Evolutionary conservation across 2,797 vertebrate genomes (phyloP).

Genomic region (Simalia tracyae): DNA sequence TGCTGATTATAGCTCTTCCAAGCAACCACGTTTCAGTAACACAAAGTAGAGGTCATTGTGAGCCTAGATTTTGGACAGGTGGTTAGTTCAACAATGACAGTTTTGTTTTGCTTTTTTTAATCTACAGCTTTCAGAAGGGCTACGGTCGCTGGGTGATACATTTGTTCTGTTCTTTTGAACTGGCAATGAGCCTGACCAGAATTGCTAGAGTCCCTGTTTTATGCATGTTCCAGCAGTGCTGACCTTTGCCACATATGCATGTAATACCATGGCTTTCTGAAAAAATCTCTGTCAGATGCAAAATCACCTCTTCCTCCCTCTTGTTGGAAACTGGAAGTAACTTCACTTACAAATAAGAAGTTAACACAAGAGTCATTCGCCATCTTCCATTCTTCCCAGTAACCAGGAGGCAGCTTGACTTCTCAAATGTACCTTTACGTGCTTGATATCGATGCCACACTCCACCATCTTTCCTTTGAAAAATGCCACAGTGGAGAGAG

Average conservation of each 20-base stretch:
- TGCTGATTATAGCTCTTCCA: not conserved
- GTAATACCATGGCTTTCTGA: not conserved
- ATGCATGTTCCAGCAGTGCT: not conserved
- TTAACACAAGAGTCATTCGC: not conserved
- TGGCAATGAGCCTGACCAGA: not conserved
- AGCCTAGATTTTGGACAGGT: not conserved
- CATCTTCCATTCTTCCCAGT: not conserved
- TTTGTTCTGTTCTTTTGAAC: not conserved
- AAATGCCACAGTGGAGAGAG: not conserved
- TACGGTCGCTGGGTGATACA: not conserved
- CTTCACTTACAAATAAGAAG: not conserved
- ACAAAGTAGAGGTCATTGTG: not conserved
- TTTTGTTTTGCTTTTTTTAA: not conserved
- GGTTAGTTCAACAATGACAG: not conserved
- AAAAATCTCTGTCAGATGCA: not conserved
- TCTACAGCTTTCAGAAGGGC: not conserved
- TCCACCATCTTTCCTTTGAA: conserved; percentile 16
- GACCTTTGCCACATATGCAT: not conserved
- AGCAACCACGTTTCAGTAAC: not conserved
- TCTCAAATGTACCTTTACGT: conserved; percentile 29
- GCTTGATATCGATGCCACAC: conserved; percentile 39
- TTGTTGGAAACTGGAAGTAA: not conserved
- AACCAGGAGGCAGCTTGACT: not conserved
- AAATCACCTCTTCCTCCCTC: not conserved
- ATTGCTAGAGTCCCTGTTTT: not conserved